A percentile compares a stretch with the other conserved stretches of the same genome.
These are phyloP conservation scores for Charanyca ferruginea DNA, from an alignment of 2,888 invertebrate species.

Conservation along the genomic window DNA sequence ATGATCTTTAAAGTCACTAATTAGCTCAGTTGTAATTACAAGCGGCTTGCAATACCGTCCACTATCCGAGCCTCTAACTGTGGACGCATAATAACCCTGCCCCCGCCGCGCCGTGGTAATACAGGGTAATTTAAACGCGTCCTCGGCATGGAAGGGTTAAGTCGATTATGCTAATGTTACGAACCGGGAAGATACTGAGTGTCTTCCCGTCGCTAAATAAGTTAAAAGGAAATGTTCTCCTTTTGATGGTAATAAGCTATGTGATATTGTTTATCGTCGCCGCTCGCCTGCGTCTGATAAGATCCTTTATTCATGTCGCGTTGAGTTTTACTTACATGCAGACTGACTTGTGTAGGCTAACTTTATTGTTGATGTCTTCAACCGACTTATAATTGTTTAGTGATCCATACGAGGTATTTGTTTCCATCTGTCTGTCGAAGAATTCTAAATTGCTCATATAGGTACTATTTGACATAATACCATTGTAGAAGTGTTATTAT, in stretches of 20 bases:
- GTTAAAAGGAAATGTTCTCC: conserved; percentile 49
- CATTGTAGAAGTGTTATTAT: too few species aligned
- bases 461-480: too few species aligned
- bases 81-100: conserved; percentile 60
- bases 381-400: not conserved
- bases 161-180: conserved; percentile 60
- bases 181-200: conserved; percentile 48
- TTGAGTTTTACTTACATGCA: conserved; percentile 14
- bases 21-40: conserved; percentile 55
- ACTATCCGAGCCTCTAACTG: conserved; percentile 41
- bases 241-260: conserved; percentile 51
- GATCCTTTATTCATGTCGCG: conserved; percentile 34
- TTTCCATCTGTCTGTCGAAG: too few species aligned
- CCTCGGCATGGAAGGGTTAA: conserved; percentile 53
- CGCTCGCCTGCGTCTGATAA: conserved; percentile 9
- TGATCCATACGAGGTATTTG: not conserved
- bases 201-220: conserved; percentile 44
- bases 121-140: conserved; percentile 53
- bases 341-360: not conserved
- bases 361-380: not conserved
- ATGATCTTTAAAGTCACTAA: conserved; percentile 51
- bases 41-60: conserved; percentile 33
- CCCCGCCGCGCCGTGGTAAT: conserved; percentile 28
- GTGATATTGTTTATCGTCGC: conserved; percentile 45
- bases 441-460: too few species aligned